Conservation (phyloP, 30 jellyfish, hydroid and myxozoan species). For the Nemopilema nomurai region DNA sequence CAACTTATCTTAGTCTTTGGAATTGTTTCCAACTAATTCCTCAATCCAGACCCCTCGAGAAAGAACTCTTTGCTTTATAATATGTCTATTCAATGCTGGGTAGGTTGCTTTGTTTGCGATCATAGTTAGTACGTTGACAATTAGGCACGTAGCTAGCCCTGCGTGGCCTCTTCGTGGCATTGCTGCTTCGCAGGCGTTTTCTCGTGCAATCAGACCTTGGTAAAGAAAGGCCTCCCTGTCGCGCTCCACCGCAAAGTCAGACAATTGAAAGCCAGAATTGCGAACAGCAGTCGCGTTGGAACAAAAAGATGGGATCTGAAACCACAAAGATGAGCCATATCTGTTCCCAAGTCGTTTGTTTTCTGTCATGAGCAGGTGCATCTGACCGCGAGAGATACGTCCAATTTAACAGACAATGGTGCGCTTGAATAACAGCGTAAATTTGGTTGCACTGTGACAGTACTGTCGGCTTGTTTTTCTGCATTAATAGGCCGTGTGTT, state of each 20-base stretch:
- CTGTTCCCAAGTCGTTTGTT: background rate
- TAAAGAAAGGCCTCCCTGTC: background rate
- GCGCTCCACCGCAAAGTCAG: background rate
- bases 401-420: background rate
- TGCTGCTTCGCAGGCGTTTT: background rate
- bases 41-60: too few relatives aligned
- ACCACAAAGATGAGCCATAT: background rate
- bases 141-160: too few relatives aligned
- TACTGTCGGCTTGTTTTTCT: background rate
- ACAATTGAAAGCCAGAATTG: background rate
- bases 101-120: too few relatives aligned
- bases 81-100: too few relatives aligned
- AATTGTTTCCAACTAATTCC: too few relatives aligned
- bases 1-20: too few relatives aligned
- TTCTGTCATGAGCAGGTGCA: background rate
- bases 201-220: background rate
- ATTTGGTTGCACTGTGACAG: background rate
- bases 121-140: too few relatives aligned
- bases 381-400: background rate
- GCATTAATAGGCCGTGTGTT: background rate
- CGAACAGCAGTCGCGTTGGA: background rate
- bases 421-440: background rate
- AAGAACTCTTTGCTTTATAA: too few relatives aligned
- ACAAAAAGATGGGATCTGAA: background rate
- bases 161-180: background rate